Conservation (phyloP, 2,113 vertebrate genomes). For the Myotis brandtii region DNA sequence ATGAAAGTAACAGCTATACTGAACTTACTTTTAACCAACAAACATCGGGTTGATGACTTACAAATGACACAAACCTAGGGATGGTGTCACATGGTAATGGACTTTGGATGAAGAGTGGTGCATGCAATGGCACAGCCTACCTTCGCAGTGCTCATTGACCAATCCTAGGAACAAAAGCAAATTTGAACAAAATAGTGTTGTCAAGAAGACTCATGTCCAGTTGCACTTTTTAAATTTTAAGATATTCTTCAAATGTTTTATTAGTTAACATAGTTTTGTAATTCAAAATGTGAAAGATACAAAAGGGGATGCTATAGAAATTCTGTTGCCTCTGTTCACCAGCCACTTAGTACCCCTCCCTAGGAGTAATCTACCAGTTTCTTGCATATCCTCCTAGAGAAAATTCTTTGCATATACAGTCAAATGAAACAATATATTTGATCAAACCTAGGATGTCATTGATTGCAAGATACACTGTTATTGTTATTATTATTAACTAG, state of each 20-base stretch:
- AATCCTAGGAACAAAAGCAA: background rate
- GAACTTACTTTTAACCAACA: background rate
- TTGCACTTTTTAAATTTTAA: background rate
- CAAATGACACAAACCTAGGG: background rate
- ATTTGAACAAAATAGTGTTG: background rate
- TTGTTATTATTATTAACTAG: background rate
- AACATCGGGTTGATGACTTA: background rate
- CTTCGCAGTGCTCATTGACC: background rate
- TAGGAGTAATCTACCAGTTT: background rate
- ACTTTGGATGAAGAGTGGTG: background rate
- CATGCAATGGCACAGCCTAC: background rate
- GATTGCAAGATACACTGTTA: background rate
- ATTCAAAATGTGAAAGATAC: slow-evolving; percentile 15
- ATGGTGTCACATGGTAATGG: background rate
- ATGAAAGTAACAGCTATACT: background rate
- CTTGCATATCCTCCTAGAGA: slow-evolving; percentile 27
- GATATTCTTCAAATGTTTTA: background rate
- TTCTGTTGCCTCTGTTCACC: background rate
- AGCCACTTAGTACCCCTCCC: background rate
- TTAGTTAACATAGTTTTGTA: background rate
- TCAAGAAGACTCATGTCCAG: background rate
- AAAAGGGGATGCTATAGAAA: background rate
- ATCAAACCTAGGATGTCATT: background rate
- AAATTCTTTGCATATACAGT: background rate
- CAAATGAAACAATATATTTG: slow-evolving; percentile 9